Conservation (phyloP, 2,888 invertebrate species). For the Cryptocephalus moraei region DNA sequence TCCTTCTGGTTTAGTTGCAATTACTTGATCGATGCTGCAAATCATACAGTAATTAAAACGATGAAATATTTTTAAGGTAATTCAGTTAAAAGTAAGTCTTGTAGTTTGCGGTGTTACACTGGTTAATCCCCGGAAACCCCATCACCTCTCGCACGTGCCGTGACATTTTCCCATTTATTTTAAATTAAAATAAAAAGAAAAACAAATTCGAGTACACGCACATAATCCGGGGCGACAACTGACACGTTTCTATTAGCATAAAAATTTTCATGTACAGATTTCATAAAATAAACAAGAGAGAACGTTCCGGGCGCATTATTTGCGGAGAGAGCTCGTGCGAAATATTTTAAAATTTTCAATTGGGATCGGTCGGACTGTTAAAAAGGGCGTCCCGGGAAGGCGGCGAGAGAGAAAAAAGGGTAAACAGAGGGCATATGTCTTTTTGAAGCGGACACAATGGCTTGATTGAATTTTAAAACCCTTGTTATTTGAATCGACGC, state of each 20-base stretch:
- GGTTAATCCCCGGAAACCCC: too few relatives aligned
- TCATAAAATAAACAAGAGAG: conserved; percentile 20
- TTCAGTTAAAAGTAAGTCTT: too few relatives aligned
- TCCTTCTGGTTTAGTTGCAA: too few relatives aligned
- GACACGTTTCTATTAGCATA: conserved; percentile 25
- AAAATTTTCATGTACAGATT: conserved; percentile 20
- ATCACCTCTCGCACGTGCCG: conserved; percentile 6
- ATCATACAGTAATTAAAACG: too few relatives aligned
- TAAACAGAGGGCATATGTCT: conserved; percentile 13
- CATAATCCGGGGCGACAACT: conserved; percentile 18
- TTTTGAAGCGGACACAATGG: conserved; percentile 4
- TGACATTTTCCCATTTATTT: conserved; percentile 15
- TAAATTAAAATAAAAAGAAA: conserved; percentile 17
- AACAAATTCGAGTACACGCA: conserved; percentile 18
- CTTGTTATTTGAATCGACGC: conserved; percentile 12
- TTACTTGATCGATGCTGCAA: too few relatives aligned
- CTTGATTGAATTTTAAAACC: conserved; percentile 14
- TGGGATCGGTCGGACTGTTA: conserved; percentile 11
- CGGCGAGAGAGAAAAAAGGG: background rate
- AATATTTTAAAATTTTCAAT: conserved; percentile 19
- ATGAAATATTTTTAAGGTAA: too few relatives aligned
- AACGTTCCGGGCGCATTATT: conserved; percentile 9
- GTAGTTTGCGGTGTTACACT: too few relatives aligned
- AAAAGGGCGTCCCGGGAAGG: conserved; percentile 7
- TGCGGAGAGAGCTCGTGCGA: conserved; percentile 12